A percentile compares a stretch with the other conserved stretches of the same genome.
phyloP scores from a whole-genome alignment of 2,113 vertebrate genomes.

The Nymphicus hollandicus region DNA sequence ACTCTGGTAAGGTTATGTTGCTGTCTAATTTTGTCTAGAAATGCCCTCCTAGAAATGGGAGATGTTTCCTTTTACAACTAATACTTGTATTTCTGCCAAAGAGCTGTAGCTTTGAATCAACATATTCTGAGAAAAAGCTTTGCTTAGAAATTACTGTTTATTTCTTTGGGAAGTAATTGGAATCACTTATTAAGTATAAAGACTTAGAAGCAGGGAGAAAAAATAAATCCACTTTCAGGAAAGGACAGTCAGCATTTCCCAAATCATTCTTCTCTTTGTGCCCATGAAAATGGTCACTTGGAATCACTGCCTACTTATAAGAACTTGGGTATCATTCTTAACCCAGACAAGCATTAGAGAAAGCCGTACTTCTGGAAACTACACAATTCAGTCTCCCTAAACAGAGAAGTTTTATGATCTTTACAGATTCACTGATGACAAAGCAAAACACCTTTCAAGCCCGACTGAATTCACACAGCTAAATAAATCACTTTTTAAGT shows the following conservation, averaged over 20 bases:
- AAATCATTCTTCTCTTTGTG: not conserved
- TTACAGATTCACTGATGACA: constrained; percentile 17
- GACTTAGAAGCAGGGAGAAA: not conserved
- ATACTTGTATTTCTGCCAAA: not conserved
- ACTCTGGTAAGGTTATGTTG: not conserved
- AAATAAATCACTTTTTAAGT: constrained; percentile 11
- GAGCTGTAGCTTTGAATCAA: not conserved
- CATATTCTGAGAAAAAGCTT: not conserved
- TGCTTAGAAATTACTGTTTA: not conserved
- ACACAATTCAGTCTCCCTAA: not conserved
- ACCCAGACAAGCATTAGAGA: not conserved
- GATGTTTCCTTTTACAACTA: not conserved
- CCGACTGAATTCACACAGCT: not conserved
- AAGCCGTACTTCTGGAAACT: not conserved
- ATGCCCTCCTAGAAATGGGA: not conserved
- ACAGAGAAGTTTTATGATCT: not conserved
- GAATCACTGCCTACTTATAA: not conserved
- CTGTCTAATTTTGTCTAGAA: not conserved
- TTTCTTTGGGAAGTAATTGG: not conserved
- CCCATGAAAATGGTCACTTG: not conserved
- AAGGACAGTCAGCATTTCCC: not conserved
- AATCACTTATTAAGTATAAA: not conserved
- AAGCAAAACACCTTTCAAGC: constrained; percentile 11
- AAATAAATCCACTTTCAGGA: not conserved
- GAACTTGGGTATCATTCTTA: not conserved